Conservation (phyloP, 2,113 vertebrate species). For the Chaetops frenatus region DNA sequence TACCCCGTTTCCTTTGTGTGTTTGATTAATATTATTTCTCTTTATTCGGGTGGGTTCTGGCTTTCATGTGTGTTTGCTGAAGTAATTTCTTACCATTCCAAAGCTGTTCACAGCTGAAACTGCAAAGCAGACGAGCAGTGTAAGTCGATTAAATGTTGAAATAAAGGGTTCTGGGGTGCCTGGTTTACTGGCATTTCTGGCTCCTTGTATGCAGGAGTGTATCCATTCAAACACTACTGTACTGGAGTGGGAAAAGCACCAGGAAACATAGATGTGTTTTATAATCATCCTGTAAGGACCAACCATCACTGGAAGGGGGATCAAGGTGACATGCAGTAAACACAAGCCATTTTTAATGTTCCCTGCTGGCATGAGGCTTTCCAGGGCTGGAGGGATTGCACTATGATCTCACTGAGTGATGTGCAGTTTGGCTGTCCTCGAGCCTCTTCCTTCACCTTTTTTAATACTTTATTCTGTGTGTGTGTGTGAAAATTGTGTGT, state of each 20-base stretch:
- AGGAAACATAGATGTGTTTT: not conserved
- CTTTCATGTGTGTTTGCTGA: not conserved
- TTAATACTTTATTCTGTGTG: constrained; percentile 48
- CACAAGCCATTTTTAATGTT: constrained; percentile 60
- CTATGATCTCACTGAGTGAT: constrained; percentile 88
- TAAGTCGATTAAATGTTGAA: not conserved
- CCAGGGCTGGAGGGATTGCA: constrained; percentile 50
- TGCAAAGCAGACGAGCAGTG: not conserved
- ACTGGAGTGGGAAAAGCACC: not conserved
- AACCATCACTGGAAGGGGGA: not conserved
- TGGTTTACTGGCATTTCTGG: not conserved
- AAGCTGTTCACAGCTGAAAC: not conserved
- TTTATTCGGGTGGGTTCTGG: not conserved
- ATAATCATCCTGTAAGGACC: not conserved
- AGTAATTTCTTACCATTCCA: constrained; percentile 17
- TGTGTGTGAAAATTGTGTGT: constrained; percentile 71
- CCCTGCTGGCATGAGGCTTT: constrained; percentile 4
- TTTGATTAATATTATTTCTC: not conserved
- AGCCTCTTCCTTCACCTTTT: constrained; percentile 63
- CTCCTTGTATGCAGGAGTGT: not conserved
- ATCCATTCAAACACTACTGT: not conserved
- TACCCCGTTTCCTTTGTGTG: not conserved
- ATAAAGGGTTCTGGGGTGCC: not conserved
- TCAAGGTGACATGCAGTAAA: constrained; percentile 1
- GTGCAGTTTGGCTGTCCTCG: constrained; percentile 72